Evolutionary conservation across 2,888 invertebrate genomes (phyloP), one percentile per base, ranked within the genome.

Genomic region (Drosophila austrosaltans): DNA sequence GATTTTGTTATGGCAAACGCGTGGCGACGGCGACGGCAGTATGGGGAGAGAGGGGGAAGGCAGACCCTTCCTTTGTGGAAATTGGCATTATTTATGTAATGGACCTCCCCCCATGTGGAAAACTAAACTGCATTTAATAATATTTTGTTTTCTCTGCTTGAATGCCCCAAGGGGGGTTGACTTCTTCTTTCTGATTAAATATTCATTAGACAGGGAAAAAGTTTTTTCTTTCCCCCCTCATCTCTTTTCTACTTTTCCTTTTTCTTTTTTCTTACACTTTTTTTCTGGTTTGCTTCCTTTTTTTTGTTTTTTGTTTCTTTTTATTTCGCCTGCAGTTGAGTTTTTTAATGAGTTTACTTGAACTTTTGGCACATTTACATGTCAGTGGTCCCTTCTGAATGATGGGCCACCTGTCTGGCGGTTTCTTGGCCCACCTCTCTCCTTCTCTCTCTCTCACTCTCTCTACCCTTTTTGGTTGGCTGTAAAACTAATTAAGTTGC

Each of bases 351-450:
- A 89, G 79, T 80, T 87, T 77, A 83, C 72, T 75, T 88, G 88
- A 86, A 82, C 88, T 83, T 88, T 87, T 89, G 77, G 84, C 85
- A 89, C 89, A 90, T 90, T 90, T 90, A 90, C 91, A 90, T 87
- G 91, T 90, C 90, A 90, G 84, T 90, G 84, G 78, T 72, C 60
- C 64, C 53, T 39, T 48, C 25, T 48, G 64, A 81, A 63, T 75
- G 78, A 89, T 86, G 86, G 73, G 88, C 78, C 89, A 87, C 86
- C 89, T 87, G 88, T 78, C 60, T 64, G 67, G 16, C 56, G 6
- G 40, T 8, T 20, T 12, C 10, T 16, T 6, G 36, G 6, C 3
- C 30, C 36, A 1, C 36, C 10, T 36, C 8, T 36, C 36, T 36
- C 36, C 3, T 22, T 53, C 20, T 16, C 40, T 22, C n/a, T 36